Evolutionary conservation across 2,888 invertebrate species (phyloP).

Genomic region (Chrysolina oricalcia): DNA sequence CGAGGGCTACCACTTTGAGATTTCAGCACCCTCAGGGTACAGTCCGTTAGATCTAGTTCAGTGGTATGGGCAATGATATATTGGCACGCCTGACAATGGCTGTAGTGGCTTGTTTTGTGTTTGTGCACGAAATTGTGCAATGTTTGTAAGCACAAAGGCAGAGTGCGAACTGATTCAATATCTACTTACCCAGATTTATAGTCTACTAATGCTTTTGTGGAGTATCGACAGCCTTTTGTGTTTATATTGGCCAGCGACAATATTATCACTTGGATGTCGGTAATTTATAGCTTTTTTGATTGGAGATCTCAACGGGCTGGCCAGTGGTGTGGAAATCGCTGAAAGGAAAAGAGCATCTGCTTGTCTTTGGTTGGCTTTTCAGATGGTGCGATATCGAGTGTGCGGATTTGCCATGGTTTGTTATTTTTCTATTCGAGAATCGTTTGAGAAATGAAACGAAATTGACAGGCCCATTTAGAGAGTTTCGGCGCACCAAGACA

Average conservation of each 20-base stretch:
- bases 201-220: conserved; percentile 70
- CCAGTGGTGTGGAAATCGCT: conserved; percentile 66
- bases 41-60: conserved; percentile 67
- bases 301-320: conserved; percentile 66
- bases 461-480: too few species aligned
- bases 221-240: conserved; percentile 69
- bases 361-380: conserved; percentile 54
- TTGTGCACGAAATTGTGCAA: conserved; percentile 65
- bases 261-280: conserved; percentile 64
- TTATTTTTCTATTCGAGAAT: conserved; percentile 48
- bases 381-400: conserved; percentile 47
- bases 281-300: conserved; percentile 66
- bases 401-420: conserved; percentile 54
- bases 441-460: conserved; percentile 14
- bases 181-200: conserved; percentile 70
- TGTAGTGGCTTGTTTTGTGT: conserved; percentile 67
- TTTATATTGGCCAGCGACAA: conserved; percentile 70
- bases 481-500: too few species aligned
- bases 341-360: conserved; percentile 67
- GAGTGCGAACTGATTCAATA: conserved; percentile 64
- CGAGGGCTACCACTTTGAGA: conserved; percentile 58
- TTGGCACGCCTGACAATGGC: conserved; percentile 53
- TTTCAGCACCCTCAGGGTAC: conserved; percentile 53
- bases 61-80: conserved; percentile 61
- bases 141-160: conserved; percentile 66